Evolutionary conservation across 2,888 invertebrate species (phyloP), one percentile per base, ranked within the genome.

Genomic region (Andrena marginata): DNA sequence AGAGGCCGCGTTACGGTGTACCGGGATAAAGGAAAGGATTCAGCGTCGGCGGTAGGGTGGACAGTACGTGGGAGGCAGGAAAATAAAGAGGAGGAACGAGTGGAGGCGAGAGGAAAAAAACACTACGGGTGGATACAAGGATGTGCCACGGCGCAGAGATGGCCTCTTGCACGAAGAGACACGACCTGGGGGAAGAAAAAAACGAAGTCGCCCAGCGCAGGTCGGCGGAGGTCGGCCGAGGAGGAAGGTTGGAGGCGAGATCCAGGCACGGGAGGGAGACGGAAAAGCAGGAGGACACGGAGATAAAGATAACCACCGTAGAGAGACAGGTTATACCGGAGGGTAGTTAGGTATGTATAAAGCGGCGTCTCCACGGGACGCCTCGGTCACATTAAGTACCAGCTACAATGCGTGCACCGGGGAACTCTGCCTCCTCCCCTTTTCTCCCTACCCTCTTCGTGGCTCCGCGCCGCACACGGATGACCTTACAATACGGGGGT

Each of bases 301-400:
- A 77, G 84, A 77, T 77, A 67, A 73, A 77, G 81, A 80, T 81
- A 81, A 77, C 76, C 65, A 31, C 7, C 69, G 49, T 51, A 26
- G 62, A 67, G 76, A 62, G 77, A 75, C 80, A 64, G 75, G 77
- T 76, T 86, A 72, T 60, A 54, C 63, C 68, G 31, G 59, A 54
- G 63, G 73, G 69, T 82, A 80, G 77, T 85, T 86, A 76, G 74
- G 76, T 85, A 85, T 82, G 74, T 75, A 80, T 75, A 77, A 85
- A 69, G 86, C 81, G 70, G 59, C 70, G 85, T 81, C 76, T 80
- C 76, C 35, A 54, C 29, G 76, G 82, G 60, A 83, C 74, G 72
- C 73, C 74, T 81, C 63, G 72, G 77, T 67, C 70, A 77, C 67
- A 70, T 81, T 81, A 77, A 81, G 70, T 70, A 74, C 63, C 35